Evolutionary conservation across 2,113 vertebrate species (phyloP).

Genomic region (Motacilla alba): DNA sequence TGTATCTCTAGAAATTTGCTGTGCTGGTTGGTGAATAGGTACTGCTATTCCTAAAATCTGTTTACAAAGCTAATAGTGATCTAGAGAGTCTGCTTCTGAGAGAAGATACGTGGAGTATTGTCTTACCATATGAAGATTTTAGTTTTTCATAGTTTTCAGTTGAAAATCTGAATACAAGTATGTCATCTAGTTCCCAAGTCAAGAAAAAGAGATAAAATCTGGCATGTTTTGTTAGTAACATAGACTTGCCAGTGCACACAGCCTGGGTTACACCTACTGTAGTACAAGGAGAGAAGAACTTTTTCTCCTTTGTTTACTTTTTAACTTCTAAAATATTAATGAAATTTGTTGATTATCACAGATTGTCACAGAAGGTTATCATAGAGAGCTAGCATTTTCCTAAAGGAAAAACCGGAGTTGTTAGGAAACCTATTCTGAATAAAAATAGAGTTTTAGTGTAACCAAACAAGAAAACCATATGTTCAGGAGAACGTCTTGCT

Average conservation of each 20-base stretch:
- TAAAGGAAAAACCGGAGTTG: background rate
- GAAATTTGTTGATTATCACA: background rate
- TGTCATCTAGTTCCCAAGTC: background rate
- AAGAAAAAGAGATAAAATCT: background rate
- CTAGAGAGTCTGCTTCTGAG: background rate
- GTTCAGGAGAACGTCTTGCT: background rate
- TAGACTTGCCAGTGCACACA: background rate
- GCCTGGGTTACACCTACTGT: fast-evolving
- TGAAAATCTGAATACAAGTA: background rate
- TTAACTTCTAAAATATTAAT: background rate
- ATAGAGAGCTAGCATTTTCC: background rate
- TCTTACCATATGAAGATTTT: background rate
- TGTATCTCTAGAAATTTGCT: background rate
- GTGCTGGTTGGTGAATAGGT: background rate
- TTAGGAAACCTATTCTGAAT: background rate
- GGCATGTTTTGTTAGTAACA: background rate
- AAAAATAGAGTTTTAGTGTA: background rate
- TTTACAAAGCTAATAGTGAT: background rate
- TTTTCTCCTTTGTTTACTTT: background rate
- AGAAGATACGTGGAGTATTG: background rate
- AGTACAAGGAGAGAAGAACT: background rate
- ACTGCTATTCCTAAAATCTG: background rate
- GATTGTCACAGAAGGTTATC: background rate
- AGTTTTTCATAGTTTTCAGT: background rate
- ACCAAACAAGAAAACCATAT: background rate